Base-by-base conservation (phyloP, 2,797 vertebrate genomes). In the Myotis pilosus region DNA sequence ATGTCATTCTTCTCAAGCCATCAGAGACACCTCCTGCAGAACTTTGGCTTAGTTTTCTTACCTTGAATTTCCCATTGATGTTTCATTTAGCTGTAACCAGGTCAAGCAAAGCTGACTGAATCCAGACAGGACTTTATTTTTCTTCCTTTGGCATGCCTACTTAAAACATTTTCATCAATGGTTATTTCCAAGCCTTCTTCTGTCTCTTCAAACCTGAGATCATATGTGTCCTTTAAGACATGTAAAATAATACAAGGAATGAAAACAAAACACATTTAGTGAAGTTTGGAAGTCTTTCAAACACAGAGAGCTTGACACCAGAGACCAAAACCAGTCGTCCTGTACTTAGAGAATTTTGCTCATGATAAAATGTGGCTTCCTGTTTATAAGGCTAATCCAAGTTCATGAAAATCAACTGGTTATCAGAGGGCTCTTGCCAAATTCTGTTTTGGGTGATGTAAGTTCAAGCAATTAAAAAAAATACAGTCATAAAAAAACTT, bases 51-150 rank as follows among this genome's bases (percentile, higher is more conserved):
- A n/a, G 49, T 89, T 94, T 81, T n/a, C 92, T 93, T 96, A 92
- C 91, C 89, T 96, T 96, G 72, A 90, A 89, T 91, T 97, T 94
- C 86, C 82, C 94, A 96, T 72, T 89, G 89, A 95, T 96, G 60
- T 91, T 94, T 96, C 80, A 92, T 72, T 94, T 95, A 90, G 79
- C 80, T 89, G 25, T 82, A 94, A 94, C 41, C 92, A 83, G 89
- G 91, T 94, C 86, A 93, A 89, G 86, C 53, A 81, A 68, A 94
- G 47, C 82, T 91, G 68, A 84, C 72, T 91, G 22, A 76, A 71
- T 93, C 44, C 94, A 97, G 91, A 91, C 72, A 95, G 62, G 71
- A 91, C 44, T 87, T 94, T 49, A 81, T 84, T 83, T 91, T 10
- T 41, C 74, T 10, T 72, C 8, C 28, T 16, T 92, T 84, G 68